A percentile compares a stretch with the other conserved stretches of the same genome.
Evolutionary conservation across 1,140 invertebrate species (phyloP).

Genomic region (Phortica variegata): DNA sequence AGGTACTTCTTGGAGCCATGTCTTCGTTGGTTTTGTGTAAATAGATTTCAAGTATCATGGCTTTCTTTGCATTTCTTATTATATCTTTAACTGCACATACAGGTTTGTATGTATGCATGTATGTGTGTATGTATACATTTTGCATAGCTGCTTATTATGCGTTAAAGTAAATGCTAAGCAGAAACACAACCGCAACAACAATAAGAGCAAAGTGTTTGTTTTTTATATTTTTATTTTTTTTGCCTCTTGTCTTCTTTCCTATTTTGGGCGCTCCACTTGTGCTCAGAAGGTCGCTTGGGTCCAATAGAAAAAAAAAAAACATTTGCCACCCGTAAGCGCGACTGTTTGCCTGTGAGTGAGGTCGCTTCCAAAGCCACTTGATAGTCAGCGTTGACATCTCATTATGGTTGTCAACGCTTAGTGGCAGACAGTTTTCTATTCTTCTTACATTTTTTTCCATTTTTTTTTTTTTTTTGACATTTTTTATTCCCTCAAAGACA

Average conservation of each 20-base stretch:
- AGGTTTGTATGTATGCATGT: no score
- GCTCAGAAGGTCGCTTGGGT: slow-evolving; percentile 36
- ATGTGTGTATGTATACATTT: no score
- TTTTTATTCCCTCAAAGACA: no score
- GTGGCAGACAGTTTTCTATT: no score
- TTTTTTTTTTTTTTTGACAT: no score
- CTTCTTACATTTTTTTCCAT: no score
- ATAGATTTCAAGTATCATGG: slow-evolving; percentile 38
- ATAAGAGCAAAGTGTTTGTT: neutral
- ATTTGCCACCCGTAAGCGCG: slow-evolving; percentile 11
- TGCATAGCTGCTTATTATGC: slow-evolving; percentile 39
- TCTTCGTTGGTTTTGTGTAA: no score
- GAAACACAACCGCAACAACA: neutral
- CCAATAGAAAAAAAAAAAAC: slow-evolving; percentile 27
- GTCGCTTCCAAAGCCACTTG: slow-evolving; percentile 37
- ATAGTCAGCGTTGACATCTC: slow-evolving; percentile 51
- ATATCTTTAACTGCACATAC: no score
- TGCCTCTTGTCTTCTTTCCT: slow-evolving; percentile 12
- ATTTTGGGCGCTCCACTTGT: slow-evolving; percentile 30
- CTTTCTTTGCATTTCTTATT: no score
- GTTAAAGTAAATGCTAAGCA: slow-evolving; percentile 54
- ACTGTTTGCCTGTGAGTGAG: neutral
- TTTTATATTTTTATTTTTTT: slow-evolving; percentile 8
- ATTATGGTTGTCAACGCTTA: slow-evolving; percentile 49
- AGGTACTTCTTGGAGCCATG: no score